A percentile compares a stretch with the other conserved stretches of the same genome.
These are phyloP conservation scores for rabbit (Oryctolagus cuniculus) DNA, from an alignment of 2,113 vertebrate genomes.

Conservation along the genomic window DNA sequence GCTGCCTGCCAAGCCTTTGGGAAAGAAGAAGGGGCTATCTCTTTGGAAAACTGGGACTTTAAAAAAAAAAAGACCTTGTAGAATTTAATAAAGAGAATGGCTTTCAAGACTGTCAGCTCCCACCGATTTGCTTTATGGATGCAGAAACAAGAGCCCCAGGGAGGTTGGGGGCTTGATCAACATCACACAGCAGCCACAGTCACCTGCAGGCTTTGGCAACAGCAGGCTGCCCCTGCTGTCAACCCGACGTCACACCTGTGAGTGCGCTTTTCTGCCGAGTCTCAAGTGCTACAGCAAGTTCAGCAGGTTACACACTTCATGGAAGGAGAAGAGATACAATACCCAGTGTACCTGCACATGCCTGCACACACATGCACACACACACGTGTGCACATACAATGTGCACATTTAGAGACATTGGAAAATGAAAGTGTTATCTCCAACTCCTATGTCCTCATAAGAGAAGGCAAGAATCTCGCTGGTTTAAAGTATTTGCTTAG, in stretches of 20 bases:
- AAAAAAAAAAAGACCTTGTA: no score
- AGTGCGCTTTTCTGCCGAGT: background rate
- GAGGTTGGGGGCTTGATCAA: no score
- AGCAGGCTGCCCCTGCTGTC: background rate
- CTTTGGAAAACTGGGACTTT: background rate
- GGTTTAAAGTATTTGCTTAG: background rate
- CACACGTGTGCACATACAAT: accelerated
- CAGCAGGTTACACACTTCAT: background rate
- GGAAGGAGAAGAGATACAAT: background rate
- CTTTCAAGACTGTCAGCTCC: background rate
- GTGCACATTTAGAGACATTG: background rate
- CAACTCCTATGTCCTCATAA: background rate
- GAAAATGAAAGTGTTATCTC: background rate
- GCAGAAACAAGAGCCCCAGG: background rate
- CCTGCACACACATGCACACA: accelerated
- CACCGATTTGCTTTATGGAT: no score
- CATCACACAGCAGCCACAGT: background rate
- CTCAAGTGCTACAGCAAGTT: background rate
- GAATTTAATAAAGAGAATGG: background rate
- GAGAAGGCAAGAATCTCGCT: background rate
- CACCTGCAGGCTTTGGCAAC: background rate
- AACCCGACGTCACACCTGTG: background rate
- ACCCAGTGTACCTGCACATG: background rate
- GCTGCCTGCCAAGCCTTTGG: background rate
- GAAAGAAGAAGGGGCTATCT: background rate